Percentiles rank a stretch among this genome's conserved stretches.
phyloP scores from a whole-genome alignment of 2,797 vertebrate species.

The Sandelia bainsii region DNA sequence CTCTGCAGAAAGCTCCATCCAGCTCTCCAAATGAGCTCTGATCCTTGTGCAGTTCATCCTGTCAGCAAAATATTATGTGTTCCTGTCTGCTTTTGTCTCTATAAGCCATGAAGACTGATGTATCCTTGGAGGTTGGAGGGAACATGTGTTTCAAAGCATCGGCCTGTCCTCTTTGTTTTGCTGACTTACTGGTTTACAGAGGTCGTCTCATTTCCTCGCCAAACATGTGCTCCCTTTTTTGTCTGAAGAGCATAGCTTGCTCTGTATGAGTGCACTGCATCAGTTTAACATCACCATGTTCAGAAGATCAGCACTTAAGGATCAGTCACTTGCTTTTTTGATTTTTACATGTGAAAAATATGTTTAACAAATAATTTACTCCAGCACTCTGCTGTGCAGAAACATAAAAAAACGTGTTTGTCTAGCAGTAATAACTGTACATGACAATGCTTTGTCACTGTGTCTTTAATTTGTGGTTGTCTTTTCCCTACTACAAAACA shows the following conservation, averaged over 20 bases:
- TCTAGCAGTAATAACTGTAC: neutral
- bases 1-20: conserved; percentile 14
- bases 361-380: conserved; percentile 19
- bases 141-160: conserved; percentile 51
- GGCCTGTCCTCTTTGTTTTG: conserved; percentile 34
- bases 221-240: conserved; percentile 47
- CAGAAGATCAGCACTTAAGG: conserved; percentile 33
- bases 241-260: neutral
- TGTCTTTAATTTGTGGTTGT: neutral
- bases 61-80: conserved; percentile 30
- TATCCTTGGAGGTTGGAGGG: conserved; percentile 22
- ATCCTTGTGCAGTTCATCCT: conserved; percentile 31
- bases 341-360: conserved; percentile 37
- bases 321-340: neutral
- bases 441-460: neutral
- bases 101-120: conserved; percentile 22
- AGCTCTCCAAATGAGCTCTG: conserved; percentile 14
- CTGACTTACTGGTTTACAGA: conserved; percentile 33
- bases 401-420: conserved; percentile 9
- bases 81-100: conserved; percentile 36
- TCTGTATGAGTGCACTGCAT: conserved; percentile 10
- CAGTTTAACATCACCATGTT: conserved; percentile 27
- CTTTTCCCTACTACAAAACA: neutral
- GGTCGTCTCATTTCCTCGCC: conserved; percentile 41
- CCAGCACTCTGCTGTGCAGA: neutral